Evolutionary conservation across 2,113 vertebrate species (phyloP).

Genomic region (Pachycephala philippinensis): DNA sequence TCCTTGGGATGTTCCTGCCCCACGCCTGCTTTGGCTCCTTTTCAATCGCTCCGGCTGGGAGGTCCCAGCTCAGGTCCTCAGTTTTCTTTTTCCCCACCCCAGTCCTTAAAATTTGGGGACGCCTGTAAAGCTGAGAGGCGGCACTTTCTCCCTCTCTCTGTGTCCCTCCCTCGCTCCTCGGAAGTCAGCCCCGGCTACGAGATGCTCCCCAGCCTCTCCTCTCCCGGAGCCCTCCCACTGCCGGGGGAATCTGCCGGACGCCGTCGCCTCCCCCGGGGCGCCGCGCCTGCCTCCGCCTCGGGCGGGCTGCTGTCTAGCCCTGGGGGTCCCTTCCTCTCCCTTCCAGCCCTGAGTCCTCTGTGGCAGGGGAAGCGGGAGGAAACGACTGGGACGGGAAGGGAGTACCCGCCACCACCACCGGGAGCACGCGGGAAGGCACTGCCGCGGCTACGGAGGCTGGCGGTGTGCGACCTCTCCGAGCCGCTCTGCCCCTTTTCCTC

Average conservation of each 20-base stretch:
- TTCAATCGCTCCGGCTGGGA: background rate
- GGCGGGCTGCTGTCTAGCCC: background rate
- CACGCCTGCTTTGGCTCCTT: background rate
- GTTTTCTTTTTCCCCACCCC: background rate
- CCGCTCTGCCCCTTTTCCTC: constrained; percentile 6
- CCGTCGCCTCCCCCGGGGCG: background rate
- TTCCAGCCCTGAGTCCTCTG: background rate
- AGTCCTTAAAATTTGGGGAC: background rate
- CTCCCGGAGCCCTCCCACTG: background rate
- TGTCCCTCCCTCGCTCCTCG: background rate
- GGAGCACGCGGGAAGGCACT: background rate
- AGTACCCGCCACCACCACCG: background rate
- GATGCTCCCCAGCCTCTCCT: background rate
- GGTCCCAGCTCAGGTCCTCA: background rate
- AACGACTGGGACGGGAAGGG: background rate
- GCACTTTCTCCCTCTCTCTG: background rate
- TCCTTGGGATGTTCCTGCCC: background rate
- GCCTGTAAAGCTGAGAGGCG: background rate
- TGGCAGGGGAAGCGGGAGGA: background rate
- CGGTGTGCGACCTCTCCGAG: background rate
- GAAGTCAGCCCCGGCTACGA: background rate
- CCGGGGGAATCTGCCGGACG: background rate
- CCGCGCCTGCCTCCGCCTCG: background rate
- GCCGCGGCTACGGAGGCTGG: background rate
- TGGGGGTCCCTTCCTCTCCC: background rate